Evolutionary conservation across 2,797 vertebrate genomes (phyloP).

Genomic region (Protosalanx chinensis): DNA sequence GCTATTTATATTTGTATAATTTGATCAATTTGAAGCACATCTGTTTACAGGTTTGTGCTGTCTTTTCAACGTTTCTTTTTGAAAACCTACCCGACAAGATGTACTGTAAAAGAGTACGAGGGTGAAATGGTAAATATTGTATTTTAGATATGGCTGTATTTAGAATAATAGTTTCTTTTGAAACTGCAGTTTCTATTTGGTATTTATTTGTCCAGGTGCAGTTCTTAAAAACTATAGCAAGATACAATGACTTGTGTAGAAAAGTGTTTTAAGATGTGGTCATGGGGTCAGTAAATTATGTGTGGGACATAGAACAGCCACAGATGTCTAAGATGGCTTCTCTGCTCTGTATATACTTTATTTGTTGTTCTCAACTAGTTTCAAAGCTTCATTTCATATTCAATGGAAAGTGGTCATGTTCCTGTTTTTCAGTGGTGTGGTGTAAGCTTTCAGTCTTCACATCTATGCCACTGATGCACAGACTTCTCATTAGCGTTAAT

Average conservation of each 20-base stretch:
- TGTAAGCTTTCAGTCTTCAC: neutral
- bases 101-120: slow-evolving; percentile 3
- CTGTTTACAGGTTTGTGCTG: slow-evolving; percentile 35
- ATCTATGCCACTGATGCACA: neutral
- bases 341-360: slow-evolving; percentile 55
- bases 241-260: slow-evolving; percentile 45
- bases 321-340: neutral
- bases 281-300: slow-evolving; percentile 33
- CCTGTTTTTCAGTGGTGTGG: slow-evolving; percentile 4
- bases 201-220: slow-evolving; percentile 18
- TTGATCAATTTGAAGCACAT: slow-evolving; percentile 24
- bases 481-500: neutral
- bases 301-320: neutral
- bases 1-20: slow-evolving; percentile 29
- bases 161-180: slow-evolving; percentile 20
- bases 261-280: slow-evolving; percentile 37
- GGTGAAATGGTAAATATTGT: slow-evolving; percentile 17
- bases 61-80: slow-evolving; percentile 28
- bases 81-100: slow-evolving; percentile 7
- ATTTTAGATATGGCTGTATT: slow-evolving; percentile 25
- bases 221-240: slow-evolving; percentile 15
- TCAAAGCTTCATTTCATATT: slow-evolving; percentile 24
- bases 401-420: neutral
- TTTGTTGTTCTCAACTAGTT: slow-evolving; percentile 41
- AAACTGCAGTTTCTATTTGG: slow-evolving; percentile 25